phyloP scores from a whole-genome alignment of 2,113 vertebrate species.

The Cyanocitta stelleri region DNA sequence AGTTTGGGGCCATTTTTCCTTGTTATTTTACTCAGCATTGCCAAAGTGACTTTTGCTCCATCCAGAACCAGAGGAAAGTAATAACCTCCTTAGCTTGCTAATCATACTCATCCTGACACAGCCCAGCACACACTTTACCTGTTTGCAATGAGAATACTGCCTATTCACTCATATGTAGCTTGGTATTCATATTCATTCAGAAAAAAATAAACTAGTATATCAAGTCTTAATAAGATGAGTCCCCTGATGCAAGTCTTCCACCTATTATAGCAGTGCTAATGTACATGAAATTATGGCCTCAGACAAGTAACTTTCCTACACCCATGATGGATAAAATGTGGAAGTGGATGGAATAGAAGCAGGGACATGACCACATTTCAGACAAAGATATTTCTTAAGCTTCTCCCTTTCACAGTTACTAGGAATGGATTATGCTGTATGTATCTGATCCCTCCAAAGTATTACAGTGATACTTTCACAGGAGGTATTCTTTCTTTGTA shows the following conservation, averaged over 20 bases:
- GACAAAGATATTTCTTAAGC: background rate
- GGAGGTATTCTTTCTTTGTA: background rate
- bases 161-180: background rate
- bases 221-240: background rate
- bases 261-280: background rate
- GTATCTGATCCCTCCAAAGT: background rate
- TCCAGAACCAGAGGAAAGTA: background rate
- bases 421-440: background rate
- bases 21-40: background rate
- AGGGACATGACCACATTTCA: background rate
- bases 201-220: background rate
- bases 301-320: background rate
- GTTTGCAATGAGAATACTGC: background rate
- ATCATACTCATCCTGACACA: background rate
- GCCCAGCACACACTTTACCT: background rate
- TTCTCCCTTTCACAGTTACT: background rate
- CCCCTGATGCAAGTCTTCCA: background rate
- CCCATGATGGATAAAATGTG: background rate
- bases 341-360: background rate
- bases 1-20: background rate
- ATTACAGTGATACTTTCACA: background rate
- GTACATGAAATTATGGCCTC: background rate
- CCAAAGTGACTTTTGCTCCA: background rate
- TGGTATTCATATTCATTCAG: background rate
- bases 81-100: background rate